Base-by-base conservation (phyloP, 2,888 invertebrate species). In the Drosophila nr. perissopoda region DNA sequence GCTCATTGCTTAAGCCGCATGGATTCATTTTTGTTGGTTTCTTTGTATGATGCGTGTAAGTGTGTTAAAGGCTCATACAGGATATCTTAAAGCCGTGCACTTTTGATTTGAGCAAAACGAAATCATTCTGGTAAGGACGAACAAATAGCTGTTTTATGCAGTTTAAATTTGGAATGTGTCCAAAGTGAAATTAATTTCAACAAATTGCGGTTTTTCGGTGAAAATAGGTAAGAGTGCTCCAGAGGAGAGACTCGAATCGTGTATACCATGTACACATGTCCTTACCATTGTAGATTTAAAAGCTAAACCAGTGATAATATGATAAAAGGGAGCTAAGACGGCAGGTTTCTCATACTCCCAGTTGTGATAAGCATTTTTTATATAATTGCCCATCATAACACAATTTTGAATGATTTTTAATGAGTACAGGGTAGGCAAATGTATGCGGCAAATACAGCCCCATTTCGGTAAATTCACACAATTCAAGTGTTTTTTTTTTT, bases 301-400 rank as follows among this genome's bases (percentile, higher is more conserved):
- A 25, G 21, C 21, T 4, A 45, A 45, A 2, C 13, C 7, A 25
- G 45, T 45, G 1, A 25, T 16, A 1, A 4, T 25, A 2, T 25
- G 4, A 8, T 25, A 45, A 45, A 25, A 0, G 4, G 5, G 1
- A 42, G 21, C 11, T 2, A 0, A 11, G 5, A 1, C 11, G 1
- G 4, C 16, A 25, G 4, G 1, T 27, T 8, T 8, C 2, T 2
- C 2, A 4, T 2, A 25, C 4, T 16, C 0, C 1, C 25, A 16
- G 16, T 45, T 45, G 16, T 16, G 16, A 25, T 8, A 4, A 25
- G 16, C 8, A 25, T 16, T 16, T 25, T 25, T 21, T 16, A 16
- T 25, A 7, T 11, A 40, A 5, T 2, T 2, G 0, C 5, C 11
- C 11, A 11, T 11, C 11, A 2, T 1, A 16, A 25, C 8, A 25